These are phyloP conservation scores for Calidris pygmaea DNA, from an alignment of 2,113 vertebrate species.

Conservation along the genomic window DNA sequence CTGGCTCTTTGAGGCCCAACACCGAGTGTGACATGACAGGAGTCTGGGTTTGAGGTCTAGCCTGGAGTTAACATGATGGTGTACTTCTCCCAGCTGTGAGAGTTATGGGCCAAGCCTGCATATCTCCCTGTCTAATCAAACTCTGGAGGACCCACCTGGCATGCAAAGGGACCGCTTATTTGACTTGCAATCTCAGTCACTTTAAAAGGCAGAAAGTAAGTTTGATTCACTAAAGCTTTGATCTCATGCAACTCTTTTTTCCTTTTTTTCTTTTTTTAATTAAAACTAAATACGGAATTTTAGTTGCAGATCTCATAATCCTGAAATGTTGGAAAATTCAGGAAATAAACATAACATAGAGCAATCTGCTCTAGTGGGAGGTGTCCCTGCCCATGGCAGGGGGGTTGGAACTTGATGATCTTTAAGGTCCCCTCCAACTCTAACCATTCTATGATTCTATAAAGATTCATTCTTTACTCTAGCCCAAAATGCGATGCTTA, in stretches of 20 bases:
- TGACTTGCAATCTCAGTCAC: neutral
- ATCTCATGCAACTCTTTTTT: neutral
- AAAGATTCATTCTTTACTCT: neutral
- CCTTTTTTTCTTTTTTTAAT: neutral
- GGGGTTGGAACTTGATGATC: too few species aligned
- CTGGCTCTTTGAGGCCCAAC: neutral
- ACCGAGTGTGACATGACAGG: accelerated
- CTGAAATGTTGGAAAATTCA: neutral
- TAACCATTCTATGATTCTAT: too few species aligned
- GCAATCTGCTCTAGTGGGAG: too few species aligned
- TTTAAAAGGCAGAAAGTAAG: neutral
- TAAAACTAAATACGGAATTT: neutral
- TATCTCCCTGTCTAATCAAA: neutral
- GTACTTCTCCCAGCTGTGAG: neutral
- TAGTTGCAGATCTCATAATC: neutral
- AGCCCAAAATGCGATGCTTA: neutral
- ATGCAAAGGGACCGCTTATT: neutral
- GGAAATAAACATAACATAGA: neutral
- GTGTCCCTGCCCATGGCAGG: too few species aligned
- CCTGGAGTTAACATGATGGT: neutral
- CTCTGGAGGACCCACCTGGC: neutral
- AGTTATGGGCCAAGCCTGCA: neutral
- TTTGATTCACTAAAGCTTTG: neutral
- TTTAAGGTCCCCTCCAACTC: too few species aligned
- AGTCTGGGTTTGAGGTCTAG: neutral